Evolutionary conservation across 2,113 vertebrate genomes (phyloP).

Genomic region (Cyanoramphus novaezelandiae): DNA sequence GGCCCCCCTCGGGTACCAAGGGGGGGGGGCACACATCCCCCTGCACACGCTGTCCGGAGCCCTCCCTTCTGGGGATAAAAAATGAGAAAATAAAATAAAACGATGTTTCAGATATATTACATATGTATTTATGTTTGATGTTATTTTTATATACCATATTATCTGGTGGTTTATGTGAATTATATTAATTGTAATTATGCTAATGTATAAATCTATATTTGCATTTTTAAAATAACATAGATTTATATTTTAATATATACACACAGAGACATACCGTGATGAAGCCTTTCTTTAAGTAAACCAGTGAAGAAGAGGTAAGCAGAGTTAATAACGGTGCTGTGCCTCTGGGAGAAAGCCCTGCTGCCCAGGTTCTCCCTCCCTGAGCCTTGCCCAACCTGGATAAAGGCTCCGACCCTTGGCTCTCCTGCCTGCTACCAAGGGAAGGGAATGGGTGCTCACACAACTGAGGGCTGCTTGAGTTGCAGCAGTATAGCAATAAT

Average conservation of each 20-base stretch:
- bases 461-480: neutral
- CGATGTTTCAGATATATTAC: accelerated
- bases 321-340: accelerated
- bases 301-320: neutral
- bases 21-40: too few relatives aligned
- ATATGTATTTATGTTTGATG: accelerated
- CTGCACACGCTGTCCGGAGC: neutral
- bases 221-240: neutral
- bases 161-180: neutral
- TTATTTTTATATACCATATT: too few relatives aligned
- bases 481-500: neutral
- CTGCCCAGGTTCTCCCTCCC: accelerated
- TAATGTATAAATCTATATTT: neutral
- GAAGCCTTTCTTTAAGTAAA: neutral
- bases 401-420: accelerated
- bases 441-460: accelerated
- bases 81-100: neutral
- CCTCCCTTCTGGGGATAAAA: neutral
- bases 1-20: neutral
- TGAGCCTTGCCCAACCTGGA: accelerated
- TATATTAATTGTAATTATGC: neutral
- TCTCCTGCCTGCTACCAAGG: neutral
- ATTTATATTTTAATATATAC: neutral
- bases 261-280: accelerated
- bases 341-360: too few relatives aligned